Percentiles rank a stretch among this genome's conserved stretches.
Conservation (phyloP, 1,140 invertebrate genomes). For the Calliphora vicina region DNA sequence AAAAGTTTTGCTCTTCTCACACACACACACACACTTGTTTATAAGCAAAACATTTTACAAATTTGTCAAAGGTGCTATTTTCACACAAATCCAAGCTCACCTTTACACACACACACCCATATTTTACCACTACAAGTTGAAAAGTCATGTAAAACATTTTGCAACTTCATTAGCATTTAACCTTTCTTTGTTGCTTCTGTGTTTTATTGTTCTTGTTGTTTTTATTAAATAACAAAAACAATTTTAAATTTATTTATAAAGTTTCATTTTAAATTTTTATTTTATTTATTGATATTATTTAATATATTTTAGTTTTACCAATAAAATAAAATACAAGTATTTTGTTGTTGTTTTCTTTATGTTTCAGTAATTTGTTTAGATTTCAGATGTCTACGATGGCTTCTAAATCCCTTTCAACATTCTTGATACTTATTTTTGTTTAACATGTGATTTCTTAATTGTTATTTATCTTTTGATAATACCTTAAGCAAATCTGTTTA, state of each 20-base stretch:
- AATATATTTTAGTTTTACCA: too few relatives aligned
- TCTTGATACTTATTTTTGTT: background rate
- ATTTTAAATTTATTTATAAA: too few relatives aligned
- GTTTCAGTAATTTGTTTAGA: background rate
- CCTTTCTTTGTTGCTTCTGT: background rate
- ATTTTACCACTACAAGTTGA: background rate
- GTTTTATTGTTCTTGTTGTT: background rate
- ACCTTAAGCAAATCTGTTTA: background rate
- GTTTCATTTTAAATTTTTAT: background rate
- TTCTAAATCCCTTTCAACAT: too few relatives aligned
- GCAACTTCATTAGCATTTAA: constrained; percentile 6
- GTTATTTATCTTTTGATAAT: background rate
- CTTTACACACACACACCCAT: background rate
- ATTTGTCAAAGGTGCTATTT: constrained; percentile 5
- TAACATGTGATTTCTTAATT: background rate
- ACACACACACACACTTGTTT: background rate
- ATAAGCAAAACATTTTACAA: background rate
- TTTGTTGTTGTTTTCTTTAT: background rate
- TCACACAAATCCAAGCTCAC: too few relatives aligned
- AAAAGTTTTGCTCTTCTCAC: background rate
- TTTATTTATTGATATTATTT: background rate
- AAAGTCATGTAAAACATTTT: constrained; percentile 12
- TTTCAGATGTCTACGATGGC: too few relatives aligned
- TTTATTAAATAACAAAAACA: background rate
- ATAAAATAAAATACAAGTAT: background rate